phyloP scores from a whole-genome alignment of 1,140 invertebrate species.

The Eciton burchellii region DNA sequence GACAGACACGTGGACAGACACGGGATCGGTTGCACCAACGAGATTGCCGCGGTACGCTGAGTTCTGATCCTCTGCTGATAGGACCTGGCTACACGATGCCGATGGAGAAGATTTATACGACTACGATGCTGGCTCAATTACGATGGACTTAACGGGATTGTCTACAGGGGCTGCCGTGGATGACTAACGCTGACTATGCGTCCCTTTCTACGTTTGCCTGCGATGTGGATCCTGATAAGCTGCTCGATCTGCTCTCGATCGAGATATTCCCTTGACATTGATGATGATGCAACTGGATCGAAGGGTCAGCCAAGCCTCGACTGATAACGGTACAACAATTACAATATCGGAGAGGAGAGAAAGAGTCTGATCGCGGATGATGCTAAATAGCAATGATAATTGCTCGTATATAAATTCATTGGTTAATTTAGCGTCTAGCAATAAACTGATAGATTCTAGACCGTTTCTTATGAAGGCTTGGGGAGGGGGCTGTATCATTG shows the following conservation, averaged over 20 bases:
- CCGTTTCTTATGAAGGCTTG: no score
- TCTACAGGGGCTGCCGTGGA: neutral
- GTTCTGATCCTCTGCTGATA: neutral
- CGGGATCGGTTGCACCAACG: constrained; percentile 55
- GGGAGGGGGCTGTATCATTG: no score
- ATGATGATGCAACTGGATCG: neutral
- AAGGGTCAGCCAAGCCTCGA: neutral
- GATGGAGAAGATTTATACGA: neutral
- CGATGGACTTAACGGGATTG: neutral
- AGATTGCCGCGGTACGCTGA: neutral
- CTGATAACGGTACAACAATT: neutral
- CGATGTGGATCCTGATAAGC: neutral
- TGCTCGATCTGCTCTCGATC: no score
- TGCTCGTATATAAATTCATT: no score
- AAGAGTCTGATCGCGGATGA: neutral
- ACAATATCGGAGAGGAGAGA: neutral
- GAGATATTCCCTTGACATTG: no score
- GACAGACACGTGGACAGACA: constrained; percentile 55
- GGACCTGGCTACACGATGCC: neutral
- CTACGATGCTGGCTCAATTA: neutral
- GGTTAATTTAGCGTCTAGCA: no score
- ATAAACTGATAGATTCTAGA: no score
- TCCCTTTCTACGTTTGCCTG: neutral
- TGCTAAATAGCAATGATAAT: no score
- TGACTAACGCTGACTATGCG: neutral